phyloP scores from a whole-genome alignment of 1,140 invertebrate species.

The Thaumatotibia leucotreta region DNA sequence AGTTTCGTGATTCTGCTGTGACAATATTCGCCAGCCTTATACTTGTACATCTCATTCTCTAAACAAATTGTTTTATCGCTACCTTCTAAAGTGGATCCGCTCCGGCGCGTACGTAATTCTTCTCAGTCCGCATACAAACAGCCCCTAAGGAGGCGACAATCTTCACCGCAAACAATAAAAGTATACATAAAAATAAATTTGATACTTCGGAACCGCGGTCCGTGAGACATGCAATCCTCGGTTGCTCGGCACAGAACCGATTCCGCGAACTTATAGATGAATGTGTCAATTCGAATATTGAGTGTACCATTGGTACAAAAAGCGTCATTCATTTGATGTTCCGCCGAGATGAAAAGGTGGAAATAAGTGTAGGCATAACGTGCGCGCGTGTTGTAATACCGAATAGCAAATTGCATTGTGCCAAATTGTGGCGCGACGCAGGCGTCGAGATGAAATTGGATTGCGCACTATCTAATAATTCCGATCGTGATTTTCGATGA shows the following conservation, averaged over 20 bases:
- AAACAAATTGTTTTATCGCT: slow-evolving; percentile 71
- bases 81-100: slow-evolving; percentile 52
- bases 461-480: slow-evolving; percentile 63
- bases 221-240: slow-evolving; percentile 50
- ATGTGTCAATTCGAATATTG: slow-evolving; percentile 28
- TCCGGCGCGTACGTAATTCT: slow-evolving; percentile 58
- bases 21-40: slow-evolving; percentile 36
- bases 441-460: slow-evolving; percentile 58
- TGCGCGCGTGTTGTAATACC: slow-evolving; percentile 47
- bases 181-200: slow-evolving; percentile 74
- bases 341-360: slow-evolving; percentile 34
- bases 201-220: slow-evolving; percentile 54
- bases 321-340: slow-evolving; percentile 16
- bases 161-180: slow-evolving; percentile 71
- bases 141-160: slow-evolving; percentile 70
- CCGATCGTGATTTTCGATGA: slow-evolving; percentile 56
- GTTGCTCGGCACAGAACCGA: neutral
- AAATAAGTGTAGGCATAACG: slow-evolving; percentile 32
- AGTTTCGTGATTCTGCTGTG: slow-evolving; percentile 38
- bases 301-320: slow-evolving; percentile 30
- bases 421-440: slow-evolving; percentile 46
- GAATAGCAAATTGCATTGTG: slow-evolving; percentile 56
- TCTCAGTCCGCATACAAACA: slow-evolving; percentile 69
- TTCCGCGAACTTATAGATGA: slow-evolving; percentile 20
- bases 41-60: slow-evolving; percentile 49